Evolutionary conservation across 2,113 vertebrate species (phyloP).

Genomic region (Sula dactylatra): DNA sequence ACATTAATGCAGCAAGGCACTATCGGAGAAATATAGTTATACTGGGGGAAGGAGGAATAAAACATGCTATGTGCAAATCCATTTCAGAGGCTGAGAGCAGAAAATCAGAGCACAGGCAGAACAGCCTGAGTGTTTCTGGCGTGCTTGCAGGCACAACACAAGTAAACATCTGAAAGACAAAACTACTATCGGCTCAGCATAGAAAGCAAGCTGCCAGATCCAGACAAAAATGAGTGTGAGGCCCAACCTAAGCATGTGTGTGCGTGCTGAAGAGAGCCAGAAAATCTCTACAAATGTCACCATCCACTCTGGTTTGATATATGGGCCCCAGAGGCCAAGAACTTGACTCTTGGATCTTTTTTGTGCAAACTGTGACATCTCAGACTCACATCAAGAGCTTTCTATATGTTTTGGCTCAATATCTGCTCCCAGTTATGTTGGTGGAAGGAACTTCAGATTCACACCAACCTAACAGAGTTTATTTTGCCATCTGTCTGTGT

Average conservation of each 20-base stretch:
- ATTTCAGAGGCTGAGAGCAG: conserved; percentile 3
- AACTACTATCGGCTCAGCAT: conserved; percentile 21
- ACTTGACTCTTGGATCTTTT: not conserved
- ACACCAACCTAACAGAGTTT: conserved; percentile 41
- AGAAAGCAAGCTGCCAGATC: conserved; percentile 37
- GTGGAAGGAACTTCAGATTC: conserved; percentile 46
- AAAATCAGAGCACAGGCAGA: not conserved
- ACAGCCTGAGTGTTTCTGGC: conserved; percentile 34
- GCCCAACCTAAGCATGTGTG: conserved; percentile 30
- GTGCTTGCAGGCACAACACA: conserved; percentile 32
- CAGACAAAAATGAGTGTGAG: conserved; percentile 33
- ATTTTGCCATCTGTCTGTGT: conserved; percentile 63
- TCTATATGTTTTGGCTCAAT: conserved; percentile 47
- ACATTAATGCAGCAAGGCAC: not conserved
- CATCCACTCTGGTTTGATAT: not conserved
- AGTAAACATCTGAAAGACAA: conserved; percentile 58
- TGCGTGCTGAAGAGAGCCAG: conserved; percentile 41
- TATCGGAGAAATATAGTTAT: not conserved
- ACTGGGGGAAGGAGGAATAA: not conserved
- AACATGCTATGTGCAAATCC: not conserved
- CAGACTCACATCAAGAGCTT: conserved; percentile 25
- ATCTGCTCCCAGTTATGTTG: conserved; percentile 4
- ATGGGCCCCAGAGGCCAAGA: not conserved
- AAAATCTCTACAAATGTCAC: conserved; percentile 42
- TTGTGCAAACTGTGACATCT: conserved; percentile 31